Conservation (phyloP, 2,888 invertebrate genomes). For the Oxyteleia sp. region DNA sequence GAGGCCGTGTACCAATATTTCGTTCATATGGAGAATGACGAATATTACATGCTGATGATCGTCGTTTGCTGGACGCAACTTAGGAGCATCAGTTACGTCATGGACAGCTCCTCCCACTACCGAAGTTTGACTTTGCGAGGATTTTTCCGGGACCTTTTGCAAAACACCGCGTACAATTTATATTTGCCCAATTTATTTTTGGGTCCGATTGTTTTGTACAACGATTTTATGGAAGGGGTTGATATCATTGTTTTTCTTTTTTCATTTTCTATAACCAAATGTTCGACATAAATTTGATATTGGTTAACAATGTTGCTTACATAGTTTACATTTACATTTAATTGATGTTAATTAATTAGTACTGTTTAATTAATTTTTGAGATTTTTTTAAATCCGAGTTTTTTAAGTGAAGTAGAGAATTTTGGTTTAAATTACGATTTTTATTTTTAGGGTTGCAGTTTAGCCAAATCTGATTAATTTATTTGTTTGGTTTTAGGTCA, state of each 20-base stretch:
- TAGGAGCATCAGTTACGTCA: constrained; percentile 92
- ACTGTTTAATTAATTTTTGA: too few relatives aligned
- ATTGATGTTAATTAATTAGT: too few relatives aligned
- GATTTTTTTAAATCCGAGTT: too few relatives aligned
- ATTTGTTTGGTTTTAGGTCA: constrained; percentile 76
- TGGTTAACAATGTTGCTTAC: too few relatives aligned
- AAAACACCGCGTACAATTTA: constrained; percentile 90
- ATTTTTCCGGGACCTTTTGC: constrained; percentile 88
- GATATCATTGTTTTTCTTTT: constrained; percentile 72
- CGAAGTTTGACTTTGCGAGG: constrained; percentile 79
- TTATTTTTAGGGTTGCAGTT: too few relatives aligned
- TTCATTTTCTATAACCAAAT: neutral
- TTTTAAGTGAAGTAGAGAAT: too few relatives aligned
- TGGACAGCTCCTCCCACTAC: constrained; percentile 88
- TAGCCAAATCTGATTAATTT: neutral
- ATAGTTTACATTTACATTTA: too few relatives aligned
- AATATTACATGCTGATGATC: constrained; percentile 89
- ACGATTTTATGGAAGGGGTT: constrained; percentile 90
- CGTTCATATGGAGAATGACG: constrained; percentile 88
- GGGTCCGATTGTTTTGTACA: constrained; percentile 94
- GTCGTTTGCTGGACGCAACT: constrained; percentile 92
- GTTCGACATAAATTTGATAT: too few relatives aligned
- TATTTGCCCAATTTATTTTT: constrained; percentile 94
- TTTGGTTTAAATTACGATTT: too few relatives aligned
- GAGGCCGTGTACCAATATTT: constrained; percentile 88